These are phyloP conservation scores for Avahi laniger DNA, from an alignment of 2,797 vertebrate species.

Conservation along the genomic window DNA sequence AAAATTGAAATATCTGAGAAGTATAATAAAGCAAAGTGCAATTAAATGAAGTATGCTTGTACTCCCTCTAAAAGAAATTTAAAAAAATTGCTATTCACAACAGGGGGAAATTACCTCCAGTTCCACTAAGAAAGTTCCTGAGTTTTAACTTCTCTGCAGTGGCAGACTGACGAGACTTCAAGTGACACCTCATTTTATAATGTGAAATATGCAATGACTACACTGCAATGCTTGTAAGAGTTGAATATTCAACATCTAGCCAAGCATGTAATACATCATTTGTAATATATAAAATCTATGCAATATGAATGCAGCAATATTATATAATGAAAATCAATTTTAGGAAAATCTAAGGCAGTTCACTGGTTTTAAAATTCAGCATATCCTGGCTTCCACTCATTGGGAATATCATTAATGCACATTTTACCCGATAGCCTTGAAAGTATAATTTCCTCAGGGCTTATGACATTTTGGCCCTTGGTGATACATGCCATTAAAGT, in stretches of 20 bases:
- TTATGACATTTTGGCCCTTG: neutral
- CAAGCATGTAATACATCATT: neutral
- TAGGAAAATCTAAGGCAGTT: neutral
- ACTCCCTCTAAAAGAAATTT: neutral
- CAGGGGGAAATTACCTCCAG: neutral
- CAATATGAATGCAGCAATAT: neutral
- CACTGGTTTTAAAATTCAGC: constrained; percentile 41
- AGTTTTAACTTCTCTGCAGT: constrained; percentile 15
- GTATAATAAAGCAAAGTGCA: neutral
- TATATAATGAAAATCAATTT: constrained; percentile 19
- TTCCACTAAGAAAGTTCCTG: constrained; percentile 22
- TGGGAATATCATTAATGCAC: neutral
- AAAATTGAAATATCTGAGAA: neutral
- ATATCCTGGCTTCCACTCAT: neutral
- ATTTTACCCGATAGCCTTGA: neutral
- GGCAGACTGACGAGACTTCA: neutral
- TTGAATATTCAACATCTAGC: neutral
- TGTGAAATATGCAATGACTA: neutral
- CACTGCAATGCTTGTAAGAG: neutral
- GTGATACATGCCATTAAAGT: neutral
- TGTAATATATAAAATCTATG: constrained; percentile 15
- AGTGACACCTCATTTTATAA: constrained; percentile 1
- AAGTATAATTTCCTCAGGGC: constrained; percentile 54
- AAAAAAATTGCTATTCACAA: neutral
- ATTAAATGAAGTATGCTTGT: neutral